Percentiles rank a stretch among this genome's conserved stretches.
These are phyloP conservation scores for Halesus radiatus DNA, from an alignment of 1,140 invertebrate species.

Conservation along the genomic window DNA sequence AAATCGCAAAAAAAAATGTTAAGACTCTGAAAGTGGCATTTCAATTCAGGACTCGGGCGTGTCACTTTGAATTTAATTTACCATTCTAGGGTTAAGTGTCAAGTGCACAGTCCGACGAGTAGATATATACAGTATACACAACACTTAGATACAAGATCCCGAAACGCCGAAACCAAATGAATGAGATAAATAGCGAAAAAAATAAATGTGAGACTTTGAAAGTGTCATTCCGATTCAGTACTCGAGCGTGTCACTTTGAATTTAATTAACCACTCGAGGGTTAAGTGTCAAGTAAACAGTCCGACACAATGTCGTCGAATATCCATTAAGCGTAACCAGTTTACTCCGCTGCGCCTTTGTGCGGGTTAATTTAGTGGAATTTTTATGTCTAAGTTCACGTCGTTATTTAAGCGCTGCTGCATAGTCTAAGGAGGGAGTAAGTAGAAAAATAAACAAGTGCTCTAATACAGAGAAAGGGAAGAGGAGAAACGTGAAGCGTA, in stretches of 20 bases:
- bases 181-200: too few relatives aligned
- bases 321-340: neutral
- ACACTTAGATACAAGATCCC: too few relatives aligned
- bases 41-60: too few relatives aligned
- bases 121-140: too few relatives aligned
- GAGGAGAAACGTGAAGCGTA: neutral
- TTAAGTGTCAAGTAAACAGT: conserved; percentile 3
- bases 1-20: too few relatives aligned
- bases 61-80: too few relatives aligned
- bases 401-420: neutral
- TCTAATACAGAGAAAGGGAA: neutral
- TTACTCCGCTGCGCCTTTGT: neutral
- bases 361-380: conserved; percentile 11
- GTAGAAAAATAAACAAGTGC: neutral
- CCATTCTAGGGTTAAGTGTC: neutral
- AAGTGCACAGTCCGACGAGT: neutral
- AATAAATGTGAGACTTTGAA: too few relatives aligned
- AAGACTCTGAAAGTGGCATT: too few relatives aligned
- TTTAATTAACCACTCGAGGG: too few relatives aligned
- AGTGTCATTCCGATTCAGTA: too few relatives aligned
- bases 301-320: neutral
- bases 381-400: neutral
- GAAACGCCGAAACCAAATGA: too few relatives aligned
- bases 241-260: too few relatives aligned
- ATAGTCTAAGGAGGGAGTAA: neutral